Percentiles rank a stretch among this genome's conserved stretches.
Conservation (phyloP, 2,888 invertebrate genomes). For the Drosophila neonasuta region DNA sequence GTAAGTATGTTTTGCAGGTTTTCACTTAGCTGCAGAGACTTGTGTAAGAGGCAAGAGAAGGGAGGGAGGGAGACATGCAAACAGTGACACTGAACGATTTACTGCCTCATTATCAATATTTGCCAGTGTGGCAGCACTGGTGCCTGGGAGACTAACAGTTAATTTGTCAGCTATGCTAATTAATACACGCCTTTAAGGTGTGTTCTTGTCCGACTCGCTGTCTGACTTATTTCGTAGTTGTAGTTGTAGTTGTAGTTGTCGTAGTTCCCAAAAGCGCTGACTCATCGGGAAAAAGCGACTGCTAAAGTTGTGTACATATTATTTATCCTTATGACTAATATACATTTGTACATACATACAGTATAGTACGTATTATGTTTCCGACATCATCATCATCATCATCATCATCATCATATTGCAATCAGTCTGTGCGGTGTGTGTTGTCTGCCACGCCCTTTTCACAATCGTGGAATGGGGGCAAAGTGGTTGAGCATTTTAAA, state of each 20-base stretch:
- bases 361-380: slow-evolving; percentile 48
- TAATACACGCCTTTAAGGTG: slow-evolving; percentile 44
- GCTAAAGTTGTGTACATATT: slow-evolving; percentile 17
- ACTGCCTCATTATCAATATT: slow-evolving; percentile 64
- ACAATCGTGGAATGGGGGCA: neutral
- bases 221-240: slow-evolving; percentile 1
- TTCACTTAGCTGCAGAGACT: slow-evolving; percentile 15
- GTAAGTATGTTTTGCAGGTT: slow-evolving; percentile 23
- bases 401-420: slow-evolving; percentile 25
- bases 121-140: slow-evolving; percentile 33
- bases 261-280: slow-evolving; percentile 42
- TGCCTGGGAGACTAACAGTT: slow-evolving; percentile 32
- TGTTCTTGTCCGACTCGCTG: slow-evolving; percentile 15
- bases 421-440: slow-evolving; percentile 12
- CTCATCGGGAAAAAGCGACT: slow-evolving; percentile 27
- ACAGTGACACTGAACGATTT: slow-evolving; percentile 54
- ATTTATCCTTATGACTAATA: slow-evolving; percentile 70
- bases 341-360: neutral
- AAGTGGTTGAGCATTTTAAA: no score
- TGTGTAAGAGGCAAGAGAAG: neutral
- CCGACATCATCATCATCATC: slow-evolving; percentile 16
- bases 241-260: slow-evolving; percentile 6
- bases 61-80: slow-evolving; percentile 1
- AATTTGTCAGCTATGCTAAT: slow-evolving; percentile 42
- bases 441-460: slow-evolving; percentile 41